phyloP scores from a whole-genome alignment of 2,113 vertebrate genomes.

The Aegotheles bennettii region DNA sequence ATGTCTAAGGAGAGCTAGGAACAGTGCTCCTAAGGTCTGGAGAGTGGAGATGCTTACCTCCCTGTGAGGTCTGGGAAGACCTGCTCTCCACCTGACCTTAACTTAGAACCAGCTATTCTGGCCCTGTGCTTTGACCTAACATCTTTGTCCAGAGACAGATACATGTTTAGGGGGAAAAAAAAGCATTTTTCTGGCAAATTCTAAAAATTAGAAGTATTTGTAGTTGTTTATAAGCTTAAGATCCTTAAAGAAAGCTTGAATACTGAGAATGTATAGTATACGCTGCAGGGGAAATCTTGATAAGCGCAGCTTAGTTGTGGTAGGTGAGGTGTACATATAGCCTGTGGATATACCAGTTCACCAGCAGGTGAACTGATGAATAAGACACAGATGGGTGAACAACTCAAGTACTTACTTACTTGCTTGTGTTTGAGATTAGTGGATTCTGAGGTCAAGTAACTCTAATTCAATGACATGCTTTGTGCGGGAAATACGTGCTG shows the following conservation, averaged over 20 bases:
- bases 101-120: not conserved
- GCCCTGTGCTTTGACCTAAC: not conserved
- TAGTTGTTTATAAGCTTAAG: not conserved
- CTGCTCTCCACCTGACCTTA: not conserved
- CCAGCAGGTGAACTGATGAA: not conserved
- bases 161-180: not conserved
- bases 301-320: not conserved
- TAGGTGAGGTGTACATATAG: not conserved
- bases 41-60: not conserved
- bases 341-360: not conserved
- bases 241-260: not conserved
- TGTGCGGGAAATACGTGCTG: not conserved
- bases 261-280: not conserved
- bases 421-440: conserved; percentile 24
- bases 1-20: not conserved
- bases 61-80: not conserved
- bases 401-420: not conserved
- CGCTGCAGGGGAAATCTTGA: not conserved
- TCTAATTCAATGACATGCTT: not conserved
- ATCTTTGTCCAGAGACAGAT: not conserved
- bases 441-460: conserved; percentile 15
- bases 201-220: not conserved
- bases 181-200: not conserved
- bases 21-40: not conserved
- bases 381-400: not conserved